phyloP scores from a whole-genome alignment of 2,888 invertebrate species.

The Lycocerus yunnanus region DNA sequence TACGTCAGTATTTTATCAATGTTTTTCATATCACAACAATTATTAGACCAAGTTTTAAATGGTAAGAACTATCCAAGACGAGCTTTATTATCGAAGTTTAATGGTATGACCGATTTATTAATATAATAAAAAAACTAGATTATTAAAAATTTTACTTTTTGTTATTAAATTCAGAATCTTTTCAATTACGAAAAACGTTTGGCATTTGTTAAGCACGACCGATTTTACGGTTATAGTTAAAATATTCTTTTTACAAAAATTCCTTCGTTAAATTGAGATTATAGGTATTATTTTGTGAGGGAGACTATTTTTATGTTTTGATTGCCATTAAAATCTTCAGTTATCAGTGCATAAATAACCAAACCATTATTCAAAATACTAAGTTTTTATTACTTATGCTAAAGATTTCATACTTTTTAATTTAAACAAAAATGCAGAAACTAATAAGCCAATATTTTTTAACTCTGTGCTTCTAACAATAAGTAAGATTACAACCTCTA shows the following conservation, averaged over 20 bases:
- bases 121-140: not conserved
- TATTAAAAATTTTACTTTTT: not conserved
- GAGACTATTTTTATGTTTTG: not conserved
- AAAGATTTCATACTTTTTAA: no score
- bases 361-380: not conserved
- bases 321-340: not conserved
- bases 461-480: no score
- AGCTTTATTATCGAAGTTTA: not conserved
- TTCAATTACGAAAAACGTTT: not conserved
- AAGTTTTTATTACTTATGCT: not conserved
- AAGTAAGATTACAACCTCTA: no score
- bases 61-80: not conserved
- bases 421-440: no score
- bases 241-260: not conserved
- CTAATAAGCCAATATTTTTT: no score
- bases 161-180: not conserved
- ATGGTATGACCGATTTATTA: not conserved
- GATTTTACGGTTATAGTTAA: not conserved
- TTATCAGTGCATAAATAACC: not conserved
- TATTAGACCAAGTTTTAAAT: not conserved
- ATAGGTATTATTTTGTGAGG: not conserved
- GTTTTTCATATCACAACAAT: not conserved
- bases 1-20: not conserved
- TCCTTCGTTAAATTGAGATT: not conserved
- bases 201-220: not conserved